Percentiles rank a stretch among this genome's conserved stretches.
These are phyloP conservation scores for Todiramphus saurophagus DNA, from an alignment of 2,113 vertebrate species.

Conservation along the genomic window DNA sequence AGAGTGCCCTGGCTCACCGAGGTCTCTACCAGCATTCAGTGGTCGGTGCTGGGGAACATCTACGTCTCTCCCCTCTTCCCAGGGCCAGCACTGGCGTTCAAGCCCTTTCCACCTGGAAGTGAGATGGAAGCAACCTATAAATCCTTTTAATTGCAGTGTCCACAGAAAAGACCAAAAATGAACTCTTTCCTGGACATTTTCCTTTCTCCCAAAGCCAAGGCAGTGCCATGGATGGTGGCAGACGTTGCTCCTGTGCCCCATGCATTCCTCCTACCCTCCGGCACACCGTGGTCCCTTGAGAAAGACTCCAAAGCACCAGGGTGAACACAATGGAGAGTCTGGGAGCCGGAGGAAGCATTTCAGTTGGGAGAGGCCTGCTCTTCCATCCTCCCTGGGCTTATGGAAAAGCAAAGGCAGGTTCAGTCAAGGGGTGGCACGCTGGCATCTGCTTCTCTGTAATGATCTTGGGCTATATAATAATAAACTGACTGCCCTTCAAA, in stretches of 20 bases:
- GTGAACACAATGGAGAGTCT: accelerated
- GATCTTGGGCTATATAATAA: background rate
- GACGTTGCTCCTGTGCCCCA: background rate
- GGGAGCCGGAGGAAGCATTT: background rate
- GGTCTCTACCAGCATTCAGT: accelerated
- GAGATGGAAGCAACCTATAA: background rate
- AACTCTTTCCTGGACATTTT: accelerated
- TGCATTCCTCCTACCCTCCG: background rate
- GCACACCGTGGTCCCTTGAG: accelerated
- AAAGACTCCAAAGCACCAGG: accelerated
- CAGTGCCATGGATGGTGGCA: background rate
- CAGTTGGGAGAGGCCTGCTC: background rate
- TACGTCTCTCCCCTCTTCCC: background rate
- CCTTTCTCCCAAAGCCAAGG: background rate
- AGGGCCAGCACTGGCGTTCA: background rate
- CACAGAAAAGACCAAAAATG: background rate
- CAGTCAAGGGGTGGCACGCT: background rate
- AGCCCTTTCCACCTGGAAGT: background rate
- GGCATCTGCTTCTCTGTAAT: background rate
- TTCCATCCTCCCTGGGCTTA: background rate
- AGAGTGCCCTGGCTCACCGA: accelerated
- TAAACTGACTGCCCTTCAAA: background rate
- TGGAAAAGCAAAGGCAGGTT: background rate
- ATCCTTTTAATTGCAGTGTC: background rate
- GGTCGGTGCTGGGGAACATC: too few relatives aligned